These are phyloP conservation scores for Sturnira hondurensis DNA, from an alignment of 2,113 vertebrate species.

Conservation along the genomic window DNA sequence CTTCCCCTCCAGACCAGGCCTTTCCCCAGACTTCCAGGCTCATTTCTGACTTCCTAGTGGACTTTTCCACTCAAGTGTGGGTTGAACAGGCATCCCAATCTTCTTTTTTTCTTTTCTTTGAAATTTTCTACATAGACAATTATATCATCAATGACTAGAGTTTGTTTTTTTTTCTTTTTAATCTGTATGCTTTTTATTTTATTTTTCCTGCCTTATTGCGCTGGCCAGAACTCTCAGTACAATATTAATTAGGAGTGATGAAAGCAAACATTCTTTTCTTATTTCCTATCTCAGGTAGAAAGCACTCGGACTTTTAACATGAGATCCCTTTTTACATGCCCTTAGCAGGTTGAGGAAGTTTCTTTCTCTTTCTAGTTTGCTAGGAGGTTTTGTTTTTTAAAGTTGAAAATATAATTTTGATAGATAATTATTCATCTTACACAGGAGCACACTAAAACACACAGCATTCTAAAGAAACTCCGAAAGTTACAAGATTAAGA, in stretches of 20 bases:
- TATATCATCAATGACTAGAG: neutral
- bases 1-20: neutral
- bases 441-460: slow-evolving; percentile 83
- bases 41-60: neutral
- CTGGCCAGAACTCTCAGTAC: neutral
- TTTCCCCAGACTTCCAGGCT: neutral
- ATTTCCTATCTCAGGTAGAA: neutral
- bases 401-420: slow-evolving; percentile 83
- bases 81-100: neutral
- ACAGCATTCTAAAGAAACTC: slow-evolving; percentile 80
- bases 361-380: neutral
- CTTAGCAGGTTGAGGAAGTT: neutral
- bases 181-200: neutral
- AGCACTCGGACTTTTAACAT: neutral
- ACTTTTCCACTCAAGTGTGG: neutral
- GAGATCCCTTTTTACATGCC: neutral
- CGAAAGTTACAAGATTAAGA: slow-evolving; percentile 71
- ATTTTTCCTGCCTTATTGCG: neutral
- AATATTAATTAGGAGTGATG: neutral
- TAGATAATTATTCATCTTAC: slow-evolving; percentile 83
- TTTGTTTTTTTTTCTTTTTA: neutral
- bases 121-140: neutral
- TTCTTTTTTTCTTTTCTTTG: neutral
- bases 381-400: no score
- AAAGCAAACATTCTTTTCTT: neutral